These are phyloP conservation scores for Alouatta palliata DNA, from an alignment of 2,113 vertebrate genomes.

Conservation along the genomic window DNA sequence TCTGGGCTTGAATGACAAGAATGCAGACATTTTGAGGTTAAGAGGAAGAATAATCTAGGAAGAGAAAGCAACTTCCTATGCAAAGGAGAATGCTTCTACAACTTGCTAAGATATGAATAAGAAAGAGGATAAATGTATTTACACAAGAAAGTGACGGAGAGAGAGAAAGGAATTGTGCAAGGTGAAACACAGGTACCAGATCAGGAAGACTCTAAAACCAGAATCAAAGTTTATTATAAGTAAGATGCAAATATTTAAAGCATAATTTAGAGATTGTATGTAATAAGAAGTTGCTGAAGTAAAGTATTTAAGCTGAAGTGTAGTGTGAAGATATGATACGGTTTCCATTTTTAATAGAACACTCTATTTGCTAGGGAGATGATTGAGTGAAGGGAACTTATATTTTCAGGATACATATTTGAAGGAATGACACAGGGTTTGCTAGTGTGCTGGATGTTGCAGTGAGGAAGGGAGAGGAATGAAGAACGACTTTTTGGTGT, in stretches of 20 bases:
- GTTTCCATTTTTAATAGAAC: background rate
- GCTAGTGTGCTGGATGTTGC: background rate
- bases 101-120: background rate
- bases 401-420: background rate
- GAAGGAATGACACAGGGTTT: background rate
- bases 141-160: background rate
- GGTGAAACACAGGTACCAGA: background rate
- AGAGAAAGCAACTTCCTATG: background rate
- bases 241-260: background rate
- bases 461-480: background rate
- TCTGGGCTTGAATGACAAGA: background rate
- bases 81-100: background rate
- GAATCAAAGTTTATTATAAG: background rate
- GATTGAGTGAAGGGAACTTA: background rate
- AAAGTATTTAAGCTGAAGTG: background rate
- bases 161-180: background rate
- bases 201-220: background rate
- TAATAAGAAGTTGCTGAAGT: background rate
- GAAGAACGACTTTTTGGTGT: background rate
- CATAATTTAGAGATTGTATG: background rate
- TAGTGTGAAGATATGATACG: background rate
- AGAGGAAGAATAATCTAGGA: background rate
- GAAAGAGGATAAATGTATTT: background rate
- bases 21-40: background rate
- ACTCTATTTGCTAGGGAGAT: background rate